Evolutionary conservation across 2,888 invertebrate genomes (phyloP), one percentile per base, ranked within the genome.

Genomic region (Allygus modestus): DNA sequence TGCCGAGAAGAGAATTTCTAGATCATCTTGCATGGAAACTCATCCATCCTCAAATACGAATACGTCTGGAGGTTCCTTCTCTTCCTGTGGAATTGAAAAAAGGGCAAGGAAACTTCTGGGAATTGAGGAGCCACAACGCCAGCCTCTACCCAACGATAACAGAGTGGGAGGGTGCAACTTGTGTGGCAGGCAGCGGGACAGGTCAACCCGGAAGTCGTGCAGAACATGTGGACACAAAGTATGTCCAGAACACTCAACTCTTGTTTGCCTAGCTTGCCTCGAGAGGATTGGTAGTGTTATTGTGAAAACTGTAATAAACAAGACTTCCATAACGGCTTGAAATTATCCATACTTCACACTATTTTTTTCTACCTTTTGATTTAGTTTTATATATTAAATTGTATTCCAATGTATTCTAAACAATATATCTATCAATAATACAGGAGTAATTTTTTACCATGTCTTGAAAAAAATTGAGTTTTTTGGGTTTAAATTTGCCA

Each of bases 131-230:
- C 58, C 54, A 20, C 61, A 37, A 65, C 58, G 23, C 20, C 31
- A 79, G 31, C 79, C 46, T 43, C 51, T 46, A 17, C 79, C 79
- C 23, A 23, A 26, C 4, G 37, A 81, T 33, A 61, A 81, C 58
- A 28, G 23, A 20, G 81, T 81, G 33, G 81, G 81, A 61, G 31
- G 81, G 4, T 81, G 81, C 81, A 11, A 23, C 20, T 20, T 81
- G 37, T 81, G 81, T 33, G 81, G 81, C 31, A 58, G 81, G n/a
- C 54, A 46, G 31, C 51, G 79, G 17, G 79, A 79, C 28, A 46
- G 28, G 7, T 51, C 79, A 51, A 79, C 79, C 46, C 46, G 79
- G 46, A 79, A 51, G 23, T 79, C 51, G 1, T 79, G 79, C 11
- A 31, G 26, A 1, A 26, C 2, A 26, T 79, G 79, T 51, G 79